Percentiles rank a stretch among this genome's conserved stretches.
These are phyloP conservation scores for Alloplasta piceator DNA, from an alignment of 2,888 invertebrate species.

Conservation along the genomic window DNA sequence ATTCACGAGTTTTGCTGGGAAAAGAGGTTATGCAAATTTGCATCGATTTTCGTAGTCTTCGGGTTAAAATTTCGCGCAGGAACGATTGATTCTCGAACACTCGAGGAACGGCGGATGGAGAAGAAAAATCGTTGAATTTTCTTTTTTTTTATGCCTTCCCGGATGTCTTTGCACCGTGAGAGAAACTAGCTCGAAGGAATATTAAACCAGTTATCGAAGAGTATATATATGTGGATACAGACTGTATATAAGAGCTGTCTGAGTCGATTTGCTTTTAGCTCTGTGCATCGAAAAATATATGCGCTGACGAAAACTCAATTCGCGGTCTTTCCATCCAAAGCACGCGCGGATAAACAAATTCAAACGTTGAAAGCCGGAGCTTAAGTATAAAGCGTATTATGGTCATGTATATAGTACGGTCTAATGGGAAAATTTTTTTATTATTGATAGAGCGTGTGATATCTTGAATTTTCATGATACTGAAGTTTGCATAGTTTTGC, in stretches of 20 bases:
- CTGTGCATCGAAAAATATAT: slow-evolving; percentile 6
- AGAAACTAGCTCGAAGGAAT: slow-evolving; percentile 46
- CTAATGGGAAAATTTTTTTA: not conserved
- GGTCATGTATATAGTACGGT: not conserved
- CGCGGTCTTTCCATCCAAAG: slow-evolving; percentile 37
- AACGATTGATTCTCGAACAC: slow-evolving; percentile 9
- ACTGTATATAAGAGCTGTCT: slow-evolving; percentile 57
- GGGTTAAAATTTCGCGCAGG: no score
- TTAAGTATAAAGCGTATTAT: slow-evolving; percentile 54
- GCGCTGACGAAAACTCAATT: slow-evolving; percentile 53
- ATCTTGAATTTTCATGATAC: no score
- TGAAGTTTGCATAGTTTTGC: no score
- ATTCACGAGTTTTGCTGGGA: no score
- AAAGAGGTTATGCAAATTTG: no score
- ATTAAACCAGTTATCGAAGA: slow-evolving; percentile 68
- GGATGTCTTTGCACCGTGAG: not conserved
- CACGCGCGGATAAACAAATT: slow-evolving; percentile 59
- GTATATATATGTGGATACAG: slow-evolving; percentile 20
- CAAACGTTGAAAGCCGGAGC: slow-evolving; percentile 47
- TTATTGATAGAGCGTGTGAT: no score
- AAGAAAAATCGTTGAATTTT: slow-evolving; percentile 26
- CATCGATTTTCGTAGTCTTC: not conserved
- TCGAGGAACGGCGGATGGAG: not conserved
- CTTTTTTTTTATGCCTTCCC: not conserved
- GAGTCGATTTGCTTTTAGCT: slow-evolving; percentile 40